Evolutionary conservation across 37 sponge, comb jelly and placozoan genomes (phyloP), one percentile per base, ranked within the genome.

Genomic region (Geodia barretti): DNA sequence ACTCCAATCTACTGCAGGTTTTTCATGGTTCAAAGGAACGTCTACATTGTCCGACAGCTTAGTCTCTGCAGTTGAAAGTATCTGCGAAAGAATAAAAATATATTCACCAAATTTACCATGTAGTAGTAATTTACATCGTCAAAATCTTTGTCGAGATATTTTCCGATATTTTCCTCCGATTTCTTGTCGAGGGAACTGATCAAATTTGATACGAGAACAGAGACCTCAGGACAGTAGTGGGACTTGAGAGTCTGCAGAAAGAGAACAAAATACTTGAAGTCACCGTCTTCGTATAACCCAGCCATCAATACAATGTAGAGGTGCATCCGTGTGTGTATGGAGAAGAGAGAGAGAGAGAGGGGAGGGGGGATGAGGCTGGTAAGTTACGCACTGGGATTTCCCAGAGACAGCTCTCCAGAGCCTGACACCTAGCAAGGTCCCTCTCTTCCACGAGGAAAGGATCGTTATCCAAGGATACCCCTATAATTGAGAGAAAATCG

Each of bases 321-420:
- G n/a, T n/a, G n/a, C n/a, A n/a, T n/a, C n/a, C n/a, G n/a, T n/a
- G n/a, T n/a, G n/a, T n/a, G n/a, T n/a, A n/a, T n/a, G n/a, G n/a
- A n/a, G n/a, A n/a, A n/a, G n/a, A n/a, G n/a, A n/a, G n/a, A n/a
- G n/a, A n/a, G n/a, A n/a, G n/a, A n/a, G n/a, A n/a, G n/a, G n/a
- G 28, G 37, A 1, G 3, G 7, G 26, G n/a, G 2, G 39, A 37
- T 25, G 42, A 24, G 33, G 33, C 31, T n/a, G 25, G 59, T 33
- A 0, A 29, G 31, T 29, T 21, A 24, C 63, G 37, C 0, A 97
- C 94, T 83, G 94, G 73, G 39, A 98, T 30, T 47, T 98, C 99
- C 99, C 99, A 98, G 41, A 98, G 91, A 64, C 89, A 98, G 69
- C 97, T 96, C 37, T 98, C 95, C 11, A 96, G 78, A 33, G 99